Conservation (phyloP, 2,888 invertebrate genomes). For the Herminia tarsipennalis region DNA sequence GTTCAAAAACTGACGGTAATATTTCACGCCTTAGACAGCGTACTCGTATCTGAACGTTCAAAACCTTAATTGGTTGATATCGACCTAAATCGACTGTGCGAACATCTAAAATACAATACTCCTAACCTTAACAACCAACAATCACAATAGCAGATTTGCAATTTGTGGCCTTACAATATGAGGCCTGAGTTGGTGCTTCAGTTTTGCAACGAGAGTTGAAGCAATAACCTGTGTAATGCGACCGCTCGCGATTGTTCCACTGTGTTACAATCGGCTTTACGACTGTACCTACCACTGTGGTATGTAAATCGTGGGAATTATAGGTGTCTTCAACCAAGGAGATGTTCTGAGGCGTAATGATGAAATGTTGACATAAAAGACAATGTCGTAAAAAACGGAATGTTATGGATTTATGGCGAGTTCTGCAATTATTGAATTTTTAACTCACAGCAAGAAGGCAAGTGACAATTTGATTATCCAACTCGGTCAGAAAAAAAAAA, state of each 20-base stretch:
- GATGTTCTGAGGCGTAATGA: conserved; percentile 13
- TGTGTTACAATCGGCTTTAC: conserved; percentile 36
- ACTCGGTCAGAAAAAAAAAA: too few relatives aligned
- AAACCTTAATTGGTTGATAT: too few relatives aligned
- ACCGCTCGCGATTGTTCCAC: conserved; percentile 19
- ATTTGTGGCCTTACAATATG: conserved; percentile 24
- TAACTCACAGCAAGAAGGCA: too few relatives aligned
- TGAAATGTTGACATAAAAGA: conserved; percentile 3
- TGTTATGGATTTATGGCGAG: too few relatives aligned
- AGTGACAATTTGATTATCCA: too few relatives aligned
- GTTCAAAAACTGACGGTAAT: too few relatives aligned
- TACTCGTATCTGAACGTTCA: not conserved
- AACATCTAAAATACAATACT: not conserved
- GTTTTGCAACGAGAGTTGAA: conserved; percentile 32
- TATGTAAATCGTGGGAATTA: conserved; percentile 36
- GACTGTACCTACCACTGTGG: conserved; percentile 24
- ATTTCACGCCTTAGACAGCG: too few relatives aligned
- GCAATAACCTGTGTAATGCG: conserved; percentile 26
- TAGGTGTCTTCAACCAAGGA: conserved; percentile 17
- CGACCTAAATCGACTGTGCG: not conserved
- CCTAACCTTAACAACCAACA: conserved; percentile 6
- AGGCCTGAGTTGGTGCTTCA: conserved; percentile 19
- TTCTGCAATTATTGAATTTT: too few relatives aligned
- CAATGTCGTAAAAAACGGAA: too few relatives aligned
- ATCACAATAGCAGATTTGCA: conserved; percentile 17